phyloP scores from a whole-genome alignment of 53 echinoderm and acorn worm species.

The Holothuria scabra region DNA sequence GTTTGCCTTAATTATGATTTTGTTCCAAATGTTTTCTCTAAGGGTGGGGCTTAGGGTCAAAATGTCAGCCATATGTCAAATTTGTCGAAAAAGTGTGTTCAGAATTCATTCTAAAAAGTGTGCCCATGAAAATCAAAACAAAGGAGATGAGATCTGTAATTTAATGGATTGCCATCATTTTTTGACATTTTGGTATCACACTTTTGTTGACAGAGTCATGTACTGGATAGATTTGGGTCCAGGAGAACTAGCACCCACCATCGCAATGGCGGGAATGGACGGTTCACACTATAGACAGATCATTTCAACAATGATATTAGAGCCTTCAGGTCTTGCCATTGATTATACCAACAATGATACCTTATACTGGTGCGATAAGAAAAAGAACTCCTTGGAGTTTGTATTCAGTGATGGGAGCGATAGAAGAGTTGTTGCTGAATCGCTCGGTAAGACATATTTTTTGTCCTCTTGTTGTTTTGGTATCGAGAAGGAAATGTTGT shows the following conservation, averaged over 20 bases:
- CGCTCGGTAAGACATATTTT: not conserved
- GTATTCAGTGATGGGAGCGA: constrained; percentile 66
- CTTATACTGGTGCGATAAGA: constrained; percentile 80
- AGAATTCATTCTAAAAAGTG: too few species aligned
- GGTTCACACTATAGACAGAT: constrained; percentile 55
- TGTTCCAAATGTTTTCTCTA: too few species aligned
- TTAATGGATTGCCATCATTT: too few species aligned
- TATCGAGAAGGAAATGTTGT: too few species aligned
- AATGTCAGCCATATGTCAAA: too few species aligned
- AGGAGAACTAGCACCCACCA: constrained; percentile 9
- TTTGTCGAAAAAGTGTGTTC: too few species aligned
- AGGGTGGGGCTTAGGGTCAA: too few species aligned
- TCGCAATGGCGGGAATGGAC: constrained; percentile 87
- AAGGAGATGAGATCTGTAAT: too few species aligned
- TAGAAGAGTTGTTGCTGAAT: constrained; percentile 29
- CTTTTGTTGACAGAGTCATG: constrained; percentile 61
- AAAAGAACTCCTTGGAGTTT: constrained; percentile 68
- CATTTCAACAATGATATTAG: constrained; percentile 52
- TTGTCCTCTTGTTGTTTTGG: too few species aligned
- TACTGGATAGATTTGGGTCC: constrained; percentile 85
- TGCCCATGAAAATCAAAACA: too few species aligned
- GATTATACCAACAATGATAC: constrained; percentile 85
- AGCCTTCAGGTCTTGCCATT: constrained; percentile 79
- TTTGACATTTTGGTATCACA: not conserved
- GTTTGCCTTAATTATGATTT: too few species aligned